phyloP scores from a whole-genome alignment of 1,140 invertebrate genomes.

The Trichonephila clavata region DNA sequence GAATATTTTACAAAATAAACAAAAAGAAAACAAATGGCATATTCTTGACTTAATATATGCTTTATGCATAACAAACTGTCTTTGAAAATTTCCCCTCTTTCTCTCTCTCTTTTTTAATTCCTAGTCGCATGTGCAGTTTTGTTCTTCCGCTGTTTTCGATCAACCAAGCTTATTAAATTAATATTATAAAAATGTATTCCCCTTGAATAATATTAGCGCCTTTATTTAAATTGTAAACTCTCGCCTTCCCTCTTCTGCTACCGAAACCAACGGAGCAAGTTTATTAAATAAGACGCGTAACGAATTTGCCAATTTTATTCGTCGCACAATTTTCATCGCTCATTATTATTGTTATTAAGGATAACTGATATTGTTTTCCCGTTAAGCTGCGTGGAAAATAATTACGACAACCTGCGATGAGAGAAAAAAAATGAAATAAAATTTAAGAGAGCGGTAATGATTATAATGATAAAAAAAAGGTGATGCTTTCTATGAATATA shows the following conservation, averaged over 20 bases:
- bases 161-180: slow-evolving; percentile 76
- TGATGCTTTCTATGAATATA: slow-evolving; percentile 71
- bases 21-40: slow-evolving; percentile 37
- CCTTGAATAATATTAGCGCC: slow-evolving; percentile 75
- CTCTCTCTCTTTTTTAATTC: slow-evolving; percentile 29
- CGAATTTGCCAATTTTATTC: slow-evolving; percentile 75
- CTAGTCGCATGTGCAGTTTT: slow-evolving; percentile 39
- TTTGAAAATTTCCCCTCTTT: slow-evolving; percentile 18
- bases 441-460: slow-evolving; percentile 72
- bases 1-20: slow-evolving; percentile 45
- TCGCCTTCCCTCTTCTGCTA: not conserved
- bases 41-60: slow-evolving; percentile 57
- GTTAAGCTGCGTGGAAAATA: slow-evolving; percentile 75
- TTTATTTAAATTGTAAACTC: slow-evolving; percentile 76
- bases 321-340: slow-evolving; percentile 73
- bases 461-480: slow-evolving; percentile 66
- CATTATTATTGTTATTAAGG: slow-evolving; percentile 77
- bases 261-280: slow-evolving; percentile 70
- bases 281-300: slow-evolving; percentile 76
- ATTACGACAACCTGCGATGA: slow-evolving; percentile 62
- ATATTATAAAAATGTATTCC: slow-evolving; percentile 74
- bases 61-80: slow-evolving; percentile 66
- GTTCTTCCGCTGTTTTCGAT: slow-evolving; percentile 58
- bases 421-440: slow-evolving; percentile 53
- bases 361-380: slow-evolving; percentile 76